Evolutionary conservation across 2,888 invertebrate species (phyloP).

Genomic region (Rhamphomyia laevipes): DNA sequence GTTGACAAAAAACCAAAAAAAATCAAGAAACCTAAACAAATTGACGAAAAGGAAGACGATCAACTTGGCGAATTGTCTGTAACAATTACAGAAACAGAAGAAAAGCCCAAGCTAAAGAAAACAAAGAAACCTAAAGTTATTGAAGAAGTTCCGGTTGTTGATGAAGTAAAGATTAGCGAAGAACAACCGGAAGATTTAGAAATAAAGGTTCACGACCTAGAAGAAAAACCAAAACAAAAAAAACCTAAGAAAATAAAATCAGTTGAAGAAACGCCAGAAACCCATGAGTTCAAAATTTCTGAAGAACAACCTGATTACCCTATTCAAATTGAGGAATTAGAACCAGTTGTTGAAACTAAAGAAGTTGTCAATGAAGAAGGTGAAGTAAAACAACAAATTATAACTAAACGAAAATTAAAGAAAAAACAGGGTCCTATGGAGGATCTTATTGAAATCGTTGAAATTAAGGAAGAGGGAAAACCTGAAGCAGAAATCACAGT

Average conservation of each 20-base stretch:
- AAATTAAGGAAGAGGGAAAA: conserved; percentile 34
- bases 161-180: conserved; percentile 27
- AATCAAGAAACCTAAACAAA: conserved; percentile 18
- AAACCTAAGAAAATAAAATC: not conserved
- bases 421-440: conserved; percentile 37
- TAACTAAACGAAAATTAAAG: conserved; percentile 29
- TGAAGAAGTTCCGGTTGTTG: conserved; percentile 20
- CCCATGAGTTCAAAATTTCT: conserved; percentile 14
- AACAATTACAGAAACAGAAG: conserved; percentile 16
- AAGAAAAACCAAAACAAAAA: conserved; percentile 13
- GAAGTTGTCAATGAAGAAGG: conserved; percentile 28
- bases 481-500: conserved; percentile 26
- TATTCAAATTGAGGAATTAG: conserved; percentile 27
- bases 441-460: conserved; percentile 35
- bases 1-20: conserved; percentile 35
- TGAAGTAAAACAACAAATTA: conserved; percentile 25
- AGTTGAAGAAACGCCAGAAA: conserved; percentile 10
- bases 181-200: conserved; percentile 13
- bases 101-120: conserved; percentile 18
- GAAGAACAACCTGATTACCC: conserved; percentile 24
- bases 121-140: conserved; percentile 25
- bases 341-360: conserved; percentile 32
- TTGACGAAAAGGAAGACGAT: conserved; percentile 8
- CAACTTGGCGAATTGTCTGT: not conserved
- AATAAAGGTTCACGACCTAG: conserved; percentile 12